Evolutionary conservation across 2,888 invertebrate species (phyloP), one percentile per base, ranked within the genome.

Genomic region (Aromia moschata): DNA sequence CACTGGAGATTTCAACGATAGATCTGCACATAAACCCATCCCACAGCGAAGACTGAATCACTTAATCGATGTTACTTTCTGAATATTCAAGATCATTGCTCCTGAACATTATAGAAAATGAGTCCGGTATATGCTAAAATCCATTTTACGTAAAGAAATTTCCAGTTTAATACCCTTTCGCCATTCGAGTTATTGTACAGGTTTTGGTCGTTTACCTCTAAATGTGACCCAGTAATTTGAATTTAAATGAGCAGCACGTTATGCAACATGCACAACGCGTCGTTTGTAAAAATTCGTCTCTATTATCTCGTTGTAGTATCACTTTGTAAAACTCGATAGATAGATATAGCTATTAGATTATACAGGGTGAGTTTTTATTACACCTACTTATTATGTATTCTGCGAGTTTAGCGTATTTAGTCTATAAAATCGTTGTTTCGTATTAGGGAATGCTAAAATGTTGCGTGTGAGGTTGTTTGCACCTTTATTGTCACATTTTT

Each of bases 191-290:
- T 20, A 37, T 37, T 52, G 25, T 30, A 20, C 31, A 44, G 36
- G 17, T 53, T 31, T 41, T 53, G 53, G 43, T 43, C 53, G 33
- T 53, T 53, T 53, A 53, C 53, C 53, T 53, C 53, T 30, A 53
- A 44, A 41, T 53, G 38, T 53, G 43, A 53, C 53, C 31, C 18
- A 43, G 43, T 43, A 53, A 43, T 38, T 49, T 16, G 25, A 38
- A 20, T 38, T 38, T 38, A 38, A 49, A 25, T 5, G 10, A 43
- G n/a, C n/a, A n/a, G n/a, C n/a, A n/a, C n/a, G n/a, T n/a, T n/a
- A n/a, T n/a, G n/a, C n/a, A n/a, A n/a, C n/a, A n/a, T n/a, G n/a
- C n/a, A n/a, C n/a, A n/a, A n/a, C n/a, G n/a, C n/a, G n/a, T n/a
- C n/a, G n/a, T n/a, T n/a, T n/a, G n/a, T n/a, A n/a, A n/a, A n/a